A percentile compares a stretch with the other conserved stretches of the same genome.
Conservation (phyloP, 2,888 invertebrate genomes). For the Heliconius cydno region DNA sequence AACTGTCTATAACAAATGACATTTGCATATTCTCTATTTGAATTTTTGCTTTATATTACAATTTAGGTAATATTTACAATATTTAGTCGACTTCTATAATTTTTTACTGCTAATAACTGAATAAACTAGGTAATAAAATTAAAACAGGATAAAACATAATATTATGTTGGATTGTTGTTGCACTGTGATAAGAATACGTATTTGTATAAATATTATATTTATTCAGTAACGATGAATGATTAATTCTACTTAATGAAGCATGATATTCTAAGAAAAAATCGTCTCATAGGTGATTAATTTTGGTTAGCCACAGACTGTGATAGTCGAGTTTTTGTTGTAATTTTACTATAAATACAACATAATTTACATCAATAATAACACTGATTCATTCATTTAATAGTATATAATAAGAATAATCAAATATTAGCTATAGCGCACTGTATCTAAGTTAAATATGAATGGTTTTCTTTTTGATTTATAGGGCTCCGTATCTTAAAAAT, state of each 20-base stretch:
- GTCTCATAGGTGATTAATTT: constrained; percentile 62
- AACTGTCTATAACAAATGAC: too few species aligned
- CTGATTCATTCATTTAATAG: constrained; percentile 15
- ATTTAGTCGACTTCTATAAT: background rate
- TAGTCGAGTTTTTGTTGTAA: constrained; percentile 8
- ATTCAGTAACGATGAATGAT: constrained; percentile 31
- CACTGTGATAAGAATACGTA: background rate
- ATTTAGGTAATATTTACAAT: background rate
- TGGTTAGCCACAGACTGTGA: constrained; percentile 58
- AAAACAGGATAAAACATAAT: background rate
- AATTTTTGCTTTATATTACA: background rate
- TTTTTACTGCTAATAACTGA: too few species aligned
- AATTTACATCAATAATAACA: constrained; percentile 4
- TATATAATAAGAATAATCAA: background rate
- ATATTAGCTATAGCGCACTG: background rate
- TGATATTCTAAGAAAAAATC: constrained; percentile 53
- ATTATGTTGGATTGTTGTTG: background rate
- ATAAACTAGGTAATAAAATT: background rate
- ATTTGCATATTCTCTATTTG: too few species aligned
- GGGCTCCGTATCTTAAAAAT: background rate
- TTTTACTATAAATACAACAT: constrained; percentile 15
- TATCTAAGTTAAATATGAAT: background rate
- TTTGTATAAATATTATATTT: background rate
- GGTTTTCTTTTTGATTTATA: background rate
- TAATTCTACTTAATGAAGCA: constrained; percentile 48